Evolutionary conservation across 2,113 vertebrate genomes (phyloP), one percentile per base, ranked within the genome.

Genomic region (Athene cunicularia): DNA sequence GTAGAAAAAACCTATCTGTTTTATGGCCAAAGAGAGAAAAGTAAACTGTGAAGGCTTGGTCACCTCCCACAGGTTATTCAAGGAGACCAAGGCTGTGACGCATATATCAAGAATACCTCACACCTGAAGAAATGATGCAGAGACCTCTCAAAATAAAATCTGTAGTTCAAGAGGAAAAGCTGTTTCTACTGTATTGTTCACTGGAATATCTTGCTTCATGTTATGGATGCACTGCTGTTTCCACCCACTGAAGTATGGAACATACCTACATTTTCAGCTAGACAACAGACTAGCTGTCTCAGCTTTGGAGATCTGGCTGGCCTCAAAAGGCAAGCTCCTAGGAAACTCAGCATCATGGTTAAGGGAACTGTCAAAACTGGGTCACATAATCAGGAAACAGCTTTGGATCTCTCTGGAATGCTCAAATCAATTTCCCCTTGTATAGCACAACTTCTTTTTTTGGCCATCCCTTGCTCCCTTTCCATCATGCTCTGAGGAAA

Each of bases 291-390:
- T 63, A 63, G 49, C 30, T 94, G 43, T 55, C 30, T 62, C 56
- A 75, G 76, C 55, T 71, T 58, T 88, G 75, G 63, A 72, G 39
- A 86, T 43, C 64, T 81, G 27, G 58, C 16, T 26, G 35, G 56
- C 45, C 52, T 17, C 41, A 81, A 91, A 80, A 80, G 27, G 33
- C 64, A 85, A 86, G 24, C 49, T 96, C 71, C 45, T 86, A 77
- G 91, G 93, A 95, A 93, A 97, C 26, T 95, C 72, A 76, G 72
- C 50, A 45, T 85, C 74, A 71, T 47, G 75, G 67, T 74, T 79
- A 77, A 92, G 0, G 2, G 14, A 90, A 90, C 21, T 63, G n/a
- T 90, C 73, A 74, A 79, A 97, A 85, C 33, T 76, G 37, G 32
- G 32, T 86, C 72, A 86, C 24, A 60, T 26, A 75, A 58, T 59